These are phyloP conservation scores for Malurus cyaneus DNA, from an alignment of 2,113 vertebrate genomes.

Conservation along the genomic window DNA sequence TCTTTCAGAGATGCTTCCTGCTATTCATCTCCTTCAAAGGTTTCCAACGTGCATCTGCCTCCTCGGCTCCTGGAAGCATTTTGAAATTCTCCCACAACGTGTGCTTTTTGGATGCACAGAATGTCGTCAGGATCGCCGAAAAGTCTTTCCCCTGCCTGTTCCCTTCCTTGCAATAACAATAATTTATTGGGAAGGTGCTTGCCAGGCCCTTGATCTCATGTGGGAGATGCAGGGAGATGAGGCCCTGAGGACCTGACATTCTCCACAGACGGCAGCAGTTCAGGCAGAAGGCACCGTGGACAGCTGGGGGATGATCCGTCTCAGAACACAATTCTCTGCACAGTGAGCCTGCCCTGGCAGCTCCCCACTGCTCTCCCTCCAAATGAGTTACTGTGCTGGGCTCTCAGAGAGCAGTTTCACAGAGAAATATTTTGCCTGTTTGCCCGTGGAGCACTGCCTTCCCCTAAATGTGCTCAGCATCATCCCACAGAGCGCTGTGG, in stretches of 20 bases:
- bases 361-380: not conserved
- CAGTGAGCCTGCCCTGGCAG: not conserved
- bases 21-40: constrained; percentile 64
- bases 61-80: constrained; percentile 31
- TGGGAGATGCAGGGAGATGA: constrained; percentile 7
- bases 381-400: constrained; percentile 2
- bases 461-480: not conserved
- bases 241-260: constrained; percentile 59
- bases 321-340: not conserved
- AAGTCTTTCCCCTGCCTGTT: not conserved
- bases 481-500: not conserved
- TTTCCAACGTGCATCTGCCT: constrained; percentile 61
- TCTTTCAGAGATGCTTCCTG: constrained; percentile 63
- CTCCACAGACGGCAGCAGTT: constrained; percentile 7
- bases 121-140: not conserved
- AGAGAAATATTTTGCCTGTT: constrained; percentile 23
- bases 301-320: constrained; percentile 36
- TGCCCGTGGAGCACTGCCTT: not conserved
- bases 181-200: constrained; percentile 52
- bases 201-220: not conserved
- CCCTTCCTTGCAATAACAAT: constrained; percentile 2
- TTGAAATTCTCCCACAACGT: not conserved
- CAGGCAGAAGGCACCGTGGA: constrained; percentile 53
- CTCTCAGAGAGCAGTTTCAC: not conserved
- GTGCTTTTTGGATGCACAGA: constrained; percentile 24